Percentiles rank a stretch among this genome's conserved stretches.
Conservation (phyloP, 2,888 invertebrate genomes). For the Mythimna impura region DNA sequence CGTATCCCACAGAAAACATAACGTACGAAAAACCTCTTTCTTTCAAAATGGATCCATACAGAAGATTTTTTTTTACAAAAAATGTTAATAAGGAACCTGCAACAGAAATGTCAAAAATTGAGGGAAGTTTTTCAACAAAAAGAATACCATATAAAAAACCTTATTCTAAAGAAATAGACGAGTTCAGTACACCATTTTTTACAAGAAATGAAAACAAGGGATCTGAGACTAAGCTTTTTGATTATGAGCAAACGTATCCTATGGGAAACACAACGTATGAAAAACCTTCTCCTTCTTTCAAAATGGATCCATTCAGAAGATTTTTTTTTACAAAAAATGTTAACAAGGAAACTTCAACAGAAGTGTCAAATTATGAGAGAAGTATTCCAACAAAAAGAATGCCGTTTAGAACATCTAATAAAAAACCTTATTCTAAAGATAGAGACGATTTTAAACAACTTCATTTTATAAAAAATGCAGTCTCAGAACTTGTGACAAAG, state of each 20-base stretch:
- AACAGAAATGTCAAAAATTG: neutral
- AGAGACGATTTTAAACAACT: neutral
- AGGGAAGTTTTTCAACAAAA: neutral
- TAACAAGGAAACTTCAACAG: neutral
- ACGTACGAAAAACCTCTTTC: neutral
- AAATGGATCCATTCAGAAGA: neutral
- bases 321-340: neutral
- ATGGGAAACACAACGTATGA: neutral
- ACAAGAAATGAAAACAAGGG: neutral
- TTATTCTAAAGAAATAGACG: neutral
- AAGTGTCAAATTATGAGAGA: neutral
- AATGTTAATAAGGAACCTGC: neutral
- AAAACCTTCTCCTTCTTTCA: neutral
- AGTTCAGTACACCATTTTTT: neutral
- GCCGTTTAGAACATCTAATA: too few species aligned
- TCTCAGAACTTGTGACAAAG: neutral
- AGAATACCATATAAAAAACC: neutral
- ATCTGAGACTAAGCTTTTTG: neutral
- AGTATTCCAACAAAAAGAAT: neutral
- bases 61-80: neutral
- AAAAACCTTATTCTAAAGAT: constrained; percentile 1
- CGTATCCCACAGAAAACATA: neutral
- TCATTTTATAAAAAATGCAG: neutral
- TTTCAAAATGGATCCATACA: neutral
- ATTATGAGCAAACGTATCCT: neutral